phyloP scores from a whole-genome alignment of 2,888 invertebrate genomes.

The Megastigmus dorsalis region DNA sequence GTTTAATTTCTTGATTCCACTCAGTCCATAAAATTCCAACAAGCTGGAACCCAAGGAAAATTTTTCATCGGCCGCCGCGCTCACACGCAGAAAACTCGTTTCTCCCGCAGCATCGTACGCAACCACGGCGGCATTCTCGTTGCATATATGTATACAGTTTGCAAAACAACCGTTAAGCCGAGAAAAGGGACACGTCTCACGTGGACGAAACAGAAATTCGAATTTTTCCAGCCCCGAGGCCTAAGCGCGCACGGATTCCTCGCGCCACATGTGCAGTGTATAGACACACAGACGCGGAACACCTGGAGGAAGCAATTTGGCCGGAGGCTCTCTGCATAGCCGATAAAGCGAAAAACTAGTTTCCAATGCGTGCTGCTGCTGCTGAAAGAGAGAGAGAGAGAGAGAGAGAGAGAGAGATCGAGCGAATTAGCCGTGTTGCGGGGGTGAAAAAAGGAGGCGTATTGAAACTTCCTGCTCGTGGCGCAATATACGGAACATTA shows the following conservation, averaged over 20 bases:
- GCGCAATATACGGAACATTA: too few relatives aligned
- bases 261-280: too few relatives aligned
- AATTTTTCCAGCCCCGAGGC: slow-evolving; percentile 33
- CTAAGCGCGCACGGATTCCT: too few relatives aligned
- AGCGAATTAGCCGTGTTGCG: slow-evolving; percentile 10
- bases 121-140: not conserved
- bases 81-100: too few relatives aligned
- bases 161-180: slow-evolving; percentile 26
- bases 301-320: slow-evolving; percentile 16
- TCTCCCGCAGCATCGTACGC: too few relatives aligned
- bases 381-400: too few relatives aligned
- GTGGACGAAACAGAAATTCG: slow-evolving; percentile 24
- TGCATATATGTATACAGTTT: slow-evolving; percentile 6
- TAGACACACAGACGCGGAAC: not conserved
- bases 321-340: not conserved
- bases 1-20: slow-evolving; percentile 5
- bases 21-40: too few relatives aligned
- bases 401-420: too few relatives aligned
- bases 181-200: slow-evolving; percentile 12
- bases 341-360: slow-evolving; percentile 20
- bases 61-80: too few relatives aligned
- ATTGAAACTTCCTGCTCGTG: slow-evolving; percentile 35
- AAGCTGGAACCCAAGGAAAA: too few relatives aligned
- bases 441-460: slow-evolving; percentile 20
- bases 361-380: slow-evolving; percentile 3